Evolutionary conservation across 1,140 invertebrate species (phyloP), one percentile per base, ranked within the genome.

Genomic region (Halictus rubicundus): DNA sequence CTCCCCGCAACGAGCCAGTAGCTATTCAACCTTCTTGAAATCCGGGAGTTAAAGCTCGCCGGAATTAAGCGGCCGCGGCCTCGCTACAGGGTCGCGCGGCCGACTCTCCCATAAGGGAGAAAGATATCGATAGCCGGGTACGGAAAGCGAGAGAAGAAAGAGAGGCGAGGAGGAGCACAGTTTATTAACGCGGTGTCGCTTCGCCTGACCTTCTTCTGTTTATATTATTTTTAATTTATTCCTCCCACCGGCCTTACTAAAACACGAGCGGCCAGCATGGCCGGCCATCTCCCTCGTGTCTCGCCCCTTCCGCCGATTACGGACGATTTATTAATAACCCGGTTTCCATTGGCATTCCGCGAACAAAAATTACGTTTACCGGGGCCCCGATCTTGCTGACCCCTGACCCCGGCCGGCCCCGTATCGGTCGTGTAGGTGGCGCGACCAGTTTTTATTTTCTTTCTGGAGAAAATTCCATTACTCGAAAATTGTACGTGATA

Each of bases 291-390:
- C 52, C 39, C 37, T 12, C 7, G 0, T 6, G 14, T 25, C 25
- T 12, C 14, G 1, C n/a, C 46, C 7, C 5, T 37, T 16, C 7
- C 2, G 21, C 12, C 80, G 85, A 87, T 88, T 84, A 86, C 78
- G 72, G 2, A 80, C 86, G 88, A 91, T 91, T 91, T 90, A 91
- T 91, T 91, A 91, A 91, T 91, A 91, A 91, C 83, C 88, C 86
- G 86, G 87, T 89, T 91, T 88, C 88, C 89, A 90, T 90, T 90
- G 89, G 87, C 88, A 85, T 85, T 82, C 82, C 85, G 75, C 88
- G 86, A 84, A 49, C 68, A 89, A 88, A 90, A 90, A 90, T 89
- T 83, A 84, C 88, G 79, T 88, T 89, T 86, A 88, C 88, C 81
- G 84, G 74, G 70, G 70, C 81, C 75, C 72, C 69, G 64, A 68